phyloP scores from a whole-genome alignment of 2,797 vertebrate species.

The Schizothorax lantsangensis region DNA sequence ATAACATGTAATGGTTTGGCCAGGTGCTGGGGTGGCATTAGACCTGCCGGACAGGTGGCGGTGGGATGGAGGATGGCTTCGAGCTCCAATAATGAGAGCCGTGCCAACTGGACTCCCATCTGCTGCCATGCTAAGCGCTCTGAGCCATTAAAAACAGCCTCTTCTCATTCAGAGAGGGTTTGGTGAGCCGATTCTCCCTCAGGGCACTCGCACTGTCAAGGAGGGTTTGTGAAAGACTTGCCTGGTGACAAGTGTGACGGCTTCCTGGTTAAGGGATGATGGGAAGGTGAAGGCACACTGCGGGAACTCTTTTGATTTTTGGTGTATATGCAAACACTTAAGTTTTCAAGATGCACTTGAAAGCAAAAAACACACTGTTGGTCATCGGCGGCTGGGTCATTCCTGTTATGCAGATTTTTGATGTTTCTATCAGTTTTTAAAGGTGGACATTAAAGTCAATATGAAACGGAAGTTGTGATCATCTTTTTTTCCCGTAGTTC shows the following conservation, averaged over 20 bases:
- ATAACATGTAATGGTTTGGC: constrained; percentile 74
- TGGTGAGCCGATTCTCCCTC: constrained; percentile 39
- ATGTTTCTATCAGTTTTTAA: not conserved
- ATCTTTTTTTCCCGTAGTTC: not conserved
- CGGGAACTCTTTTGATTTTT: constrained; percentile 4
- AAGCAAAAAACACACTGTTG: not conserved
- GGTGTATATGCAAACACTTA: not conserved
- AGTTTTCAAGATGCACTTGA: constrained; percentile 1
- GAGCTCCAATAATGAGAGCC: constrained; percentile 76
- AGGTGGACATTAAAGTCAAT: not conserved
- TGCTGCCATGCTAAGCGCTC: constrained; percentile 75
- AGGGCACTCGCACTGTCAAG: constrained; percentile 41
- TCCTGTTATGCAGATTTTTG: not conserved
- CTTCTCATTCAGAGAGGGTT: constrained; percentile 69
- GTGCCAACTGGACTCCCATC: constrained; percentile 80
- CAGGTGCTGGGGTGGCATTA: constrained; percentile 81
- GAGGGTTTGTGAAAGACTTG: constrained; percentile 49
- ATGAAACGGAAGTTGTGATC: not conserved
- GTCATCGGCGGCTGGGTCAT: not conserved
- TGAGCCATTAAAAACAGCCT: constrained; percentile 76
- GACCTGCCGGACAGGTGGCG: constrained; percentile 80
- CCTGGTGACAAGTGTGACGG: constrained; percentile 27
- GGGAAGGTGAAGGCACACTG: constrained; percentile 34
- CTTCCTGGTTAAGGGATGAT: constrained; percentile 39
- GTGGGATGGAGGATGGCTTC: constrained; percentile 71